phyloP scores from a whole-genome alignment of 2,113 vertebrate genomes.

The Poecile atricapillus region DNA sequence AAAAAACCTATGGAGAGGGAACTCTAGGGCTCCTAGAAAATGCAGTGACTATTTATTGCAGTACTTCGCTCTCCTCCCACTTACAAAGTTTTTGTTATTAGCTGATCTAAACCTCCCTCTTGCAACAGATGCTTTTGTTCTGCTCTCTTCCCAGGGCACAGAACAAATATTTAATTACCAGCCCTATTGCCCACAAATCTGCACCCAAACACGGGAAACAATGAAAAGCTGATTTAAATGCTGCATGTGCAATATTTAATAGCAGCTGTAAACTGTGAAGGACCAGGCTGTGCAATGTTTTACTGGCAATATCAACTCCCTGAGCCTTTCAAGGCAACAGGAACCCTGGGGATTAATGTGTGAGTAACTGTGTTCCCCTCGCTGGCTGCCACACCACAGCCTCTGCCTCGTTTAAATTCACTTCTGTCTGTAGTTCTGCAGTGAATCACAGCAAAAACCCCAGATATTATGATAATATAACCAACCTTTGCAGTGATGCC shows the following conservation, averaged over 20 bases:
- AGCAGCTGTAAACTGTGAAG: background rate
- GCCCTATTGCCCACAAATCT: background rate
- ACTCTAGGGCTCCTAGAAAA: accelerated
- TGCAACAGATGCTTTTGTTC: background rate
- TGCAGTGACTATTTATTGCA: background rate
- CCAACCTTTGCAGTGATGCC: background rate
- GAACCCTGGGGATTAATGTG: background rate
- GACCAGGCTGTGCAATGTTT: background rate
- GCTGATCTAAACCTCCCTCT: background rate
- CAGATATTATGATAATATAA: accelerated
- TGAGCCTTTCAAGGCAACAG: background rate
- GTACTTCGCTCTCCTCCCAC: background rate
- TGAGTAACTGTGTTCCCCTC: accelerated
- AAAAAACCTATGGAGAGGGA: background rate
- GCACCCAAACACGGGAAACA: background rate
- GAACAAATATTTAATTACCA: background rate
- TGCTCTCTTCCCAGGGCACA: background rate
- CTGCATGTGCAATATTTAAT: background rate
- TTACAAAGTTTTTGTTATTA: background rate
- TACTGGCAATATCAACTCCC: background rate
- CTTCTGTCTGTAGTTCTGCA: background rate
- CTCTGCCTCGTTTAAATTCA: background rate
- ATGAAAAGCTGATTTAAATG: background rate
- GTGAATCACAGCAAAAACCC: background rate
- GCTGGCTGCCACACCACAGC: background rate